Evolutionary conservation across 2,888 invertebrate genomes (phyloP), one percentile per base, ranked within the genome.

Genomic region (Noctua janthina): DNA sequence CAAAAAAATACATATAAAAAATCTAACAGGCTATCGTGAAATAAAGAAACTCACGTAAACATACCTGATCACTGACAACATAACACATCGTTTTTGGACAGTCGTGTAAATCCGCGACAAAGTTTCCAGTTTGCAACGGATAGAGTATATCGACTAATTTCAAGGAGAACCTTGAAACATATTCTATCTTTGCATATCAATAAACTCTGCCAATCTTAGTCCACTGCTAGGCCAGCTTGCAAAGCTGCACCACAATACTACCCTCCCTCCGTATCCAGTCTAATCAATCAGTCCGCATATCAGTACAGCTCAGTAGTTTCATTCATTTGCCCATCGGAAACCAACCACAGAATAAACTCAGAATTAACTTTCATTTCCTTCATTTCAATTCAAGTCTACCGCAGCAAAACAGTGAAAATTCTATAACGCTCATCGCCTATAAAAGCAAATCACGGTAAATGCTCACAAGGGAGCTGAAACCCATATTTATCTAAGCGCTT

Each of bases 401-500:
- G 23, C 79, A 74, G 67, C 71, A 68, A 83, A 83, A 83, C 54
- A 69, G 29, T 56, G 46, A 78, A 67, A 73, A 79, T 75, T 74
- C 73, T 62, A 51, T 15, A 49, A 76, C 43, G 49, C 39, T 76
- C 56, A 70, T 64, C 71, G n/a, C 35, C 54, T 51, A 70, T 74
- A 81, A 81, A 84, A 64, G 73, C 81, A 77, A 84, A 80, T 80
- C 62, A 74, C 74, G 20, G 51, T 75, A 59, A 83, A 51, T n/a
- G 74, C 64, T 76, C 68, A n/a, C 84, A 10, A 74, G 77, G 59
- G 68, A 78, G 68, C 79, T 49, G 56, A 68, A n/a, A 29, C 76
- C 85, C 64, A 23, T 85, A 85, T 80, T 79, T 77, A 83, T 80
- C 62, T 75, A 51, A 74, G 69, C 85, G 35, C n/a, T 77, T 74